phyloP scores from a whole-genome alignment of 2,797 vertebrate genomes.

The Leptoclinus maculatus region DNA sequence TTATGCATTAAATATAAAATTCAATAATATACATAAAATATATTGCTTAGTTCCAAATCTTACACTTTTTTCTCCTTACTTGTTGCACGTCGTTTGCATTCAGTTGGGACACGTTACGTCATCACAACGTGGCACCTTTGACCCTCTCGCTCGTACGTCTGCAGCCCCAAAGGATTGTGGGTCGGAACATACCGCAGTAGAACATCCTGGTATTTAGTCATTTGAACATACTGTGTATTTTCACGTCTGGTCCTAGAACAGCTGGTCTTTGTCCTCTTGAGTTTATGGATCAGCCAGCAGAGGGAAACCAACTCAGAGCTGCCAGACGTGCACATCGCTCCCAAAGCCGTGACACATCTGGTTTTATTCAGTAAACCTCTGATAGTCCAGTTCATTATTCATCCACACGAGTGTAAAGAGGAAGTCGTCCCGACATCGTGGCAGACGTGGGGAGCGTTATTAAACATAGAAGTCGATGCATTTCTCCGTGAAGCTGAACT shows the following conservation, averaged over 20 bases:
- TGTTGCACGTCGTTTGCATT: background rate
- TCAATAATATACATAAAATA: background rate
- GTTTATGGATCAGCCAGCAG: slow-evolving; percentile 1
- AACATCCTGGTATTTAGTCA: background rate
- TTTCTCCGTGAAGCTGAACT: background rate
- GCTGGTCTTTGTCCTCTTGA: background rate
- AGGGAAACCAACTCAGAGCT: slow-evolving; percentile 7
- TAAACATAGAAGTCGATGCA: background rate
- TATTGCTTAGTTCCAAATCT: background rate
- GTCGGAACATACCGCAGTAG: background rate
- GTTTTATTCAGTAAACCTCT: background rate
- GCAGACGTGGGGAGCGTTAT: slow-evolving; percentile 4
- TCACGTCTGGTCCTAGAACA: too few relatives aligned
- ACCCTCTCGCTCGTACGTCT: background rate
- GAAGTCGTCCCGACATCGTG: background rate
- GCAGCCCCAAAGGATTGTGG: background rate
- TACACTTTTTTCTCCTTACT: background rate
- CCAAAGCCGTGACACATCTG: background rate
- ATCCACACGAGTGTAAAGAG: background rate
- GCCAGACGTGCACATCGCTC: slow-evolving; percentile 10
- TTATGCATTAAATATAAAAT: background rate
- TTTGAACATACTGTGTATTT: background rate
- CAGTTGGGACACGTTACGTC: background rate
- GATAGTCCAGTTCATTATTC: slow-evolving; percentile 7
- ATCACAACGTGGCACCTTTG: background rate